Evolutionary conservation across 2,888 invertebrate genomes (phyloP).

Genomic region (Cryptops parisi): DNA sequence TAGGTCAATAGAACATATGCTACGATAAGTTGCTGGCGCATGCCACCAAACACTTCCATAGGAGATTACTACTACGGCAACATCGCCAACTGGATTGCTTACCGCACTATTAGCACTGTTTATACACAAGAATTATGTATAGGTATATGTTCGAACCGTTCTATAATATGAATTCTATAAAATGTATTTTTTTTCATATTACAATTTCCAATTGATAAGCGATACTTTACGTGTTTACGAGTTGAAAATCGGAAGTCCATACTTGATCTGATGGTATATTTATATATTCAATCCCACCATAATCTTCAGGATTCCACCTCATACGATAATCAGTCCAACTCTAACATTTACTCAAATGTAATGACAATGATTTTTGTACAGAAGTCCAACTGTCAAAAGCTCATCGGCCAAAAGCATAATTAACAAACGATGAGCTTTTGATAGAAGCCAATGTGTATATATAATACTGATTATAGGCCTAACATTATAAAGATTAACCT

Average conservation of each 20-base stretch:
- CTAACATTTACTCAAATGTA: too few relatives aligned
- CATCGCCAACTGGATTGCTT: background rate
- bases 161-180: too few relatives aligned
- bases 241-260: constrained; percentile 1
- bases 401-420: too few relatives aligned
- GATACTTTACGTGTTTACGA: background rate
- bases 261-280: background rate
- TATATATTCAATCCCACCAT: background rate
- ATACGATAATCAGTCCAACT: background rate
- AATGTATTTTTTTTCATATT: too few relatives aligned
- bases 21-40: constrained; percentile 50
- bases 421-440: too few relatives aligned
- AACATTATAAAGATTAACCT: too few relatives aligned
- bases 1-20: constrained; percentile 46
- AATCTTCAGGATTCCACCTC: constrained; percentile 1
- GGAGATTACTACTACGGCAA: background rate
- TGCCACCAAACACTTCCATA: constrained; percentile 46
- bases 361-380: too few relatives aligned
- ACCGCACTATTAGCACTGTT: background rate
- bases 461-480: too few relatives aligned
- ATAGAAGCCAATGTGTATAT: too few relatives aligned
- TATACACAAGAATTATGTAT: background rate
- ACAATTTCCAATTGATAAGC: too few relatives aligned
- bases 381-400: too few relatives aligned
- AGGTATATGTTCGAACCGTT: too few relatives aligned